These are phyloP conservation scores for Allophyes oxyacanthae DNA, from an alignment of 2,888 invertebrate genomes.

Conservation along the genomic window DNA sequence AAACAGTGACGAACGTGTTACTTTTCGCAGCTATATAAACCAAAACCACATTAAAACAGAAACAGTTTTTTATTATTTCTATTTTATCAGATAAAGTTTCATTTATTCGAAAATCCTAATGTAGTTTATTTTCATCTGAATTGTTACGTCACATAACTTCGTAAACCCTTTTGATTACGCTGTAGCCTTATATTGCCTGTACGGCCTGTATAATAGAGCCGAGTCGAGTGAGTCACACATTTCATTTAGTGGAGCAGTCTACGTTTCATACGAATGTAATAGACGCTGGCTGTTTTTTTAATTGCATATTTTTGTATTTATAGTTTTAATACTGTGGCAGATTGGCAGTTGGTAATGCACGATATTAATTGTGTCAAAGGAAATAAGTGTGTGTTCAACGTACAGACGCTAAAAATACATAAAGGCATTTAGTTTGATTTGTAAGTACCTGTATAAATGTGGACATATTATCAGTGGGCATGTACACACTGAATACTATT, in stretches of 20 bases:
- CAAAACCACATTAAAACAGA: too few species aligned
- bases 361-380: neutral
- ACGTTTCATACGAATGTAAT: constrained; percentile 33
- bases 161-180: constrained; percentile 20
- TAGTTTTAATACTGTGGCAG: constrained; percentile 18
- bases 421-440: too few species aligned
- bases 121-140: too few species aligned
- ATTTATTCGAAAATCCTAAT: neutral
- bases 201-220: constrained; percentile 15
- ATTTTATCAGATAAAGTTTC: neutral
- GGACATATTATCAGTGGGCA: too few species aligned
- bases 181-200: constrained; percentile 28
- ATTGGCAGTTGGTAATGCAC: constrained; percentile 9
- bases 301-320: constrained; percentile 23
- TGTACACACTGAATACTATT: too few species aligned
- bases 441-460: too few species aligned
- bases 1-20: too few species aligned
- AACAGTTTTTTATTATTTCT: neutral
- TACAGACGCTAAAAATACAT: too few species aligned
- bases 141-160: constrained; percentile 10
- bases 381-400: neutral
- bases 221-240: constrained; percentile 11
- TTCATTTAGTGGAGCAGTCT: constrained; percentile 26
- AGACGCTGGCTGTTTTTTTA: constrained; percentile 29
- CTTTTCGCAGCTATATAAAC: too few species aligned